phyloP scores from a whole-genome alignment of 2,113 vertebrate genomes.

The Coracopsis vasa region DNA sequence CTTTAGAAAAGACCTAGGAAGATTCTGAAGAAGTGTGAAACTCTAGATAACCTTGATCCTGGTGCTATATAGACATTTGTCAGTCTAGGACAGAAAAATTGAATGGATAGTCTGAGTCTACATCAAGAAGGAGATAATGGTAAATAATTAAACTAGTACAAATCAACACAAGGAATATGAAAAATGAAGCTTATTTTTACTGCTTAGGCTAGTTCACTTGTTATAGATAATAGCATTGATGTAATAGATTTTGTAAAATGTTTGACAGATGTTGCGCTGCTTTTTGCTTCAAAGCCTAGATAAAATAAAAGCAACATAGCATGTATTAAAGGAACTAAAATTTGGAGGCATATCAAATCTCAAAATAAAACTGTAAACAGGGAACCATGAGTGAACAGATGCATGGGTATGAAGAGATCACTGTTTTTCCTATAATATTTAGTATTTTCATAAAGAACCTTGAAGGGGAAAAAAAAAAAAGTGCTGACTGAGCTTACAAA shows the following conservation, averaged over 20 bases:
- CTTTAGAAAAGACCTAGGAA: not conserved
- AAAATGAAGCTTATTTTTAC: not conserved
- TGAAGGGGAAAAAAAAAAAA: not conserved
- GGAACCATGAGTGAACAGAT: not conserved
- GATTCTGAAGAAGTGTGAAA: not conserved
- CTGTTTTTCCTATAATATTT: not conserved
- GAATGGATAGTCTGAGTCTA: not conserved
- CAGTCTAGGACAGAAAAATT: not conserved
- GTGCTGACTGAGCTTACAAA: not conserved
- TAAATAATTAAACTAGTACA: not conserved
- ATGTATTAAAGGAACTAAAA: not conserved
- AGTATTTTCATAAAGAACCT: not conserved
- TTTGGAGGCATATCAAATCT: not conserved
- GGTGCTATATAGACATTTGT: not conserved
- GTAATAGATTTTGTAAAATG: not conserved
- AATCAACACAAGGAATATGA: not conserved
- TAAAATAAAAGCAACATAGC: not conserved
- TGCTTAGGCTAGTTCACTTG: not conserved
- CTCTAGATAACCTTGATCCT: not conserved
- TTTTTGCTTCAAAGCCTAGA: not conserved
- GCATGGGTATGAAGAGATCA: not conserved
- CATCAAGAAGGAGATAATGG: not conserved
- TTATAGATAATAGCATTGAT: accelerated
- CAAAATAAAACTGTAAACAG: not conserved
- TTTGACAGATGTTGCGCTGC: not conserved